Evolutionary conservation across 2,888 invertebrate species (phyloP), one percentile per base, ranked within the genome.

Genomic region (Yponomeuta malinellus): DNA sequence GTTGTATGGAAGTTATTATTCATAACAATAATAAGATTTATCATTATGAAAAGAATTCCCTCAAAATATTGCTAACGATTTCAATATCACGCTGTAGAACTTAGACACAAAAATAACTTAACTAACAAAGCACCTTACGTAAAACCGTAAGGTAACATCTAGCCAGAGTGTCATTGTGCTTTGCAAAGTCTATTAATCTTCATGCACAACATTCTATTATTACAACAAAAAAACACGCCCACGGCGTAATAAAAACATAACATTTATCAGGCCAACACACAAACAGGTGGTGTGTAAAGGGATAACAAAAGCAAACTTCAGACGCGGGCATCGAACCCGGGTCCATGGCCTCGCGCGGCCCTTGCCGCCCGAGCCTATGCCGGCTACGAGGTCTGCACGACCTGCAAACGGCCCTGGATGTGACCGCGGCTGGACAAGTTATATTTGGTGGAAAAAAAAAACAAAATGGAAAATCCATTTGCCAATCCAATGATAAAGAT

Each of bases 241-340:
- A 15, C 52, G 15, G 12, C 52, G 52, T 59, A 59, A 59, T 59
- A 59, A 59, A 59, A 59, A 59, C 15, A 59, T 59, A 59, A 59
- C 52, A 59, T 59, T 59, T 59, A 59, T 59, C 52, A 59, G 15
- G 15, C 52, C 52, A 52, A 2, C 52, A 15, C 52, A 59, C 52
- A 59, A 59, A 59, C 52, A 59, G 52, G 52, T 59, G 52, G 52
- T 59, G 52, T 59, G 52, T 59, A 59, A 59, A 15, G 12, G 52
- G 52, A 59, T 59, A 59, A 59, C 52, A 59, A 59, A 59, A 59
- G 52, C 52, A 59, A 59, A 59, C 15, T 59, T 59, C 52, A 59
- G 52, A 5, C 72, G 71, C 72, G 74, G 76, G 74, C 75, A 73
- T 76, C 77, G 77, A 77, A 76, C 78, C 74, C 71, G 37, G 78